phyloP scores from a whole-genome alignment of 2,797 vertebrate species.

The Aulostomus chinensis region DNA sequence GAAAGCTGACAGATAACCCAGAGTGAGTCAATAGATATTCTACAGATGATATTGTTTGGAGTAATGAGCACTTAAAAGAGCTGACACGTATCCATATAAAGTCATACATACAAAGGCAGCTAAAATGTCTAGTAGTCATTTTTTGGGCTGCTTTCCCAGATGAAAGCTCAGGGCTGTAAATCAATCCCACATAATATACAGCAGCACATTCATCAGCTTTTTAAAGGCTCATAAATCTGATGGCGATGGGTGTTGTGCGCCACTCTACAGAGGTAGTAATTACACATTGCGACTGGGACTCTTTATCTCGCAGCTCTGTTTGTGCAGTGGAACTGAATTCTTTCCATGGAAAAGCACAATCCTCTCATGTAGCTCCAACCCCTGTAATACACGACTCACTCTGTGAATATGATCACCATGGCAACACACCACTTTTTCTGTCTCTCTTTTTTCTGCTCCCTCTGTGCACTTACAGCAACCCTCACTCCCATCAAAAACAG shows the following conservation, averaged over 20 bases:
- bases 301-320: constrained; percentile 44
- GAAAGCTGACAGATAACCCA: constrained; percentile 33
- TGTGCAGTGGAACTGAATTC: constrained; percentile 40
- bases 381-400: constrained; percentile 42
- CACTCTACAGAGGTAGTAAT: constrained; percentile 48
- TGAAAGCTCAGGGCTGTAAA: constrained; percentile 37
- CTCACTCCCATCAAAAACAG: constrained; percentile 32
- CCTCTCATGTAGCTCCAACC: constrained; percentile 63
- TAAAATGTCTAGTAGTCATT: constrained; percentile 34
- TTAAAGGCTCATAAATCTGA: constrained; percentile 48
- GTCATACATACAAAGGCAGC: constrained; percentile 18
- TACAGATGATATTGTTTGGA: constrained; percentile 30
- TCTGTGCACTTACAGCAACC: constrained; percentile 33
- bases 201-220: constrained; percentile 24
- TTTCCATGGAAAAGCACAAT: constrained; percentile 48
- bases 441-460: constrained; percentile 6
- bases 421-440: constrained; percentile 67
- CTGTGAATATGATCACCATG: constrained; percentile 71
- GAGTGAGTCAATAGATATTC: constrained; percentile 29
- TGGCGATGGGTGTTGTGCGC: constrained; percentile 12
- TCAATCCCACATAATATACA: constrained; percentile 40
- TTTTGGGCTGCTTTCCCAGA: constrained; percentile 19
- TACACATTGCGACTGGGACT: constrained; percentile 43
- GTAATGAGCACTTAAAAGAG: constrained; percentile 14
- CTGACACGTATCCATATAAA: constrained; percentile 22